Percentiles rank a stretch among this genome's conserved stretches.
phyloP scores from a whole-genome alignment of 2,888 invertebrate species.

The Cosmia trapezina region DNA sequence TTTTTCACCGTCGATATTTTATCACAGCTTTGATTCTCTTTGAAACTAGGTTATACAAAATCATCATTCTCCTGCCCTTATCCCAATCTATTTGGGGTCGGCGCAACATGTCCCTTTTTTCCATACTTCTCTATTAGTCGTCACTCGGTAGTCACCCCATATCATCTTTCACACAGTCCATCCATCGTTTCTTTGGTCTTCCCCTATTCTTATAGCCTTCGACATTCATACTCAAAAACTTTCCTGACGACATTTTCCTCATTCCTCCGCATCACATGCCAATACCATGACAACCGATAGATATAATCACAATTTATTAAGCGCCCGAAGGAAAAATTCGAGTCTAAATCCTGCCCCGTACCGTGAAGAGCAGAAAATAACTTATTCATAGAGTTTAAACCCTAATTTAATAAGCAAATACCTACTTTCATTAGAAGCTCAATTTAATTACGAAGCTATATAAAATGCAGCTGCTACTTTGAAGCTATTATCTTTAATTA shows the following conservation, averaged over 20 bases:
- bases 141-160: no score
- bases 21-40: neutral
- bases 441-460: constrained; percentile 30
- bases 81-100: no score
- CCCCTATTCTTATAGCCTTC: no score
- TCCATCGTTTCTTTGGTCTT: no score
- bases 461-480: constrained; percentile 41
- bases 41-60: constrained; percentile 10
- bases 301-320: neutral
- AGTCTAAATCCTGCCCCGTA: constrained; percentile 2
- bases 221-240: no score
- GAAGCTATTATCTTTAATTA: constrained; percentile 23
- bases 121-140: no score
- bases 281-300: no score
- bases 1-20: neutral
- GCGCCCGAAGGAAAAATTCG: neutral
- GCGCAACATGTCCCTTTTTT: no score
- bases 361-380: constrained; percentile 7
- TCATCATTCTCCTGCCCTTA: no score
- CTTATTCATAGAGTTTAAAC: constrained; percentile 27
- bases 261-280: no score
- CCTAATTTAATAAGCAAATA: constrained; percentile 43
- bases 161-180: no score
- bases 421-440: constrained; percentile 33
- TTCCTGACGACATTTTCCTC: no score